A percentile compares a stretch with the other conserved stretches of the same genome.
These are phyloP conservation scores for Actinernus sp. DNA, from an alignment of 92 coral and sea anemone genomes.

Conservation along the genomic window DNA sequence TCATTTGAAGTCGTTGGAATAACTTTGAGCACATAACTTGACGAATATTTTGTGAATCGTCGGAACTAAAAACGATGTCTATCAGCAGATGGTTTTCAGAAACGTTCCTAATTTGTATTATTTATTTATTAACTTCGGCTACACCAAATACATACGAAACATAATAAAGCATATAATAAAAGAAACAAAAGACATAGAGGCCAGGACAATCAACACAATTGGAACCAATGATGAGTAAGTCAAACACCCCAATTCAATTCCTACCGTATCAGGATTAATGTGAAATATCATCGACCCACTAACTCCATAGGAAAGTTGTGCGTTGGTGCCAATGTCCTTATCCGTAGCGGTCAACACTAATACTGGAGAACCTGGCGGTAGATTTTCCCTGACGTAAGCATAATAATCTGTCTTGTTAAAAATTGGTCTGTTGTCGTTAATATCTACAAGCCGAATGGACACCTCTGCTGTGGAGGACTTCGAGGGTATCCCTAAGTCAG, in stretches of 20 bases:
- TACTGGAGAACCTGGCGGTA: conserved; percentile 68
- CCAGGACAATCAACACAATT: neutral
- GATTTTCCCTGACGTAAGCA: conserved; percentile 86
- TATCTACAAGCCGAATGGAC: conserved; percentile 75
- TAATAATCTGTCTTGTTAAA: conserved; percentile 74
- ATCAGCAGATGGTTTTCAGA: too few species aligned
- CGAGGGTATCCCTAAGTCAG: conserved; percentile 68
- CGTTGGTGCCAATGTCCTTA: conserved; percentile 76
- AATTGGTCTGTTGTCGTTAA: conserved; percentile 83
- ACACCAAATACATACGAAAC: too few species aligned
- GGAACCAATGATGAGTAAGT: neutral
- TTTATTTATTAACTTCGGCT: neutral
- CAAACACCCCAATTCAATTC: neutral
- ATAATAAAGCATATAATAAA: too few species aligned
- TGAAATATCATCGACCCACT: conserved; percentile 67
- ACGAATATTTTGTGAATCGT: too few species aligned
- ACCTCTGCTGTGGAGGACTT: conserved; percentile 58
- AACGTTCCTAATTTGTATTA: neutral
- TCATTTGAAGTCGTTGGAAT: too few species aligned
- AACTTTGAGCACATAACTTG: too few species aligned
- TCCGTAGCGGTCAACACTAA: conserved; percentile 80
- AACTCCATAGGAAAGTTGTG: conserved; percentile 73
- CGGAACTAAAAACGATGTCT: too few species aligned
- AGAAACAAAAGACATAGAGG: too few species aligned
- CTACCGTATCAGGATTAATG: conserved; percentile 1